phyloP scores from a whole-genome alignment of 2,888 invertebrate genomes.

The Syritta pipiens region DNA sequence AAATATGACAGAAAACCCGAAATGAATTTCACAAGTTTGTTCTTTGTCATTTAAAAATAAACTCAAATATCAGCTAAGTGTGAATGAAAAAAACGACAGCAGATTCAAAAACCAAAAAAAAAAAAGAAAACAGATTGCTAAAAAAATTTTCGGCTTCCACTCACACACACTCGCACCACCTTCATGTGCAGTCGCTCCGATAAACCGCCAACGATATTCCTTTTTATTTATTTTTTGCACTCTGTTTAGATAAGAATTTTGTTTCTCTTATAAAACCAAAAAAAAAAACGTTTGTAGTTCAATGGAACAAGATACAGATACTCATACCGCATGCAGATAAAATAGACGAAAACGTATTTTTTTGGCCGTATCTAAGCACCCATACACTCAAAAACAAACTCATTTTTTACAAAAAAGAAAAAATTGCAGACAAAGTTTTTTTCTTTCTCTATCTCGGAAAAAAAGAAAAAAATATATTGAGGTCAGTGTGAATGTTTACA shows the following conservation, averaged over 20 bases:
- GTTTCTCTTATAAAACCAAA: slow-evolving; percentile 3
- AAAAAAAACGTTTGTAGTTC: slow-evolving; percentile 26
- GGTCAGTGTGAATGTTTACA: slow-evolving; percentile 59
- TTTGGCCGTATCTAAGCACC: slow-evolving; percentile 27
- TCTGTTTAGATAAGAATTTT: slow-evolving; percentile 40
- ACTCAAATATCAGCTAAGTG: slow-evolving; percentile 22
- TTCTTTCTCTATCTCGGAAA: not conserved
- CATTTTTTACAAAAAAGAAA: slow-evolving; percentile 1
- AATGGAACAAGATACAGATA: slow-evolving; percentile 37
- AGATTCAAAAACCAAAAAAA: slow-evolving; percentile 3
- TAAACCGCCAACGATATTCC: slow-evolving; percentile 4
- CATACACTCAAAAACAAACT: slow-evolving; percentile 27
- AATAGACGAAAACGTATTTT: slow-evolving; percentile 29
- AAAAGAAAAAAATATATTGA: slow-evolving; percentile 24
- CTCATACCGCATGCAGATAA: slow-evolving; percentile 25
- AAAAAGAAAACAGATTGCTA: not conserved
- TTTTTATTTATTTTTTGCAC: slow-evolving; percentile 36
- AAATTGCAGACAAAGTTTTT: not conserved
- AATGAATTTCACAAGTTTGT: slow-evolving; percentile 22
- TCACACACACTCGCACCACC: not conserved
- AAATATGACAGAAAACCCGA: not conserved
- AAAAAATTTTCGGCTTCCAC: slow-evolving; percentile 15
- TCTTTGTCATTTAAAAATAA: slow-evolving; percentile 50
- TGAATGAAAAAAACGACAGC: not conserved
- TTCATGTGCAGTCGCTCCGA: slow-evolving; percentile 21